Evolutionary conservation across 2,113 vertebrate species (phyloP), one percentile per base, ranked within the genome.

Genomic region (Progne subis): DNA sequence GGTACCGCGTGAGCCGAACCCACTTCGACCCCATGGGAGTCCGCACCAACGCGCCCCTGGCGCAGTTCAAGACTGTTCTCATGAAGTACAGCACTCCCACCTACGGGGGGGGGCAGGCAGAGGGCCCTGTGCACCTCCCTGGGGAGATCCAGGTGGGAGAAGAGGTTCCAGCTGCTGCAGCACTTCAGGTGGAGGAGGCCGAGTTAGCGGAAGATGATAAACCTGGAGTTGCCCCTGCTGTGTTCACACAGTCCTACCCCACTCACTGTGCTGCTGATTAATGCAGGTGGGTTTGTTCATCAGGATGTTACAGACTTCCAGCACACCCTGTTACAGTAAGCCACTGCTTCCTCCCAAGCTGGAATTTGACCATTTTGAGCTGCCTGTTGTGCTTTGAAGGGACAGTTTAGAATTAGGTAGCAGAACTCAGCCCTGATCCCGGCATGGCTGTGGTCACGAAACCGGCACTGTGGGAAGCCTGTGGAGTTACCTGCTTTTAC

Each of bases 1-100:
- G 99, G 23, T 99, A 99, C 97, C 97, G 98, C 84, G 99, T 99
- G 37, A 99, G 99, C 63, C 98, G 99, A 86, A 99, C 99, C 15
- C 99, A 99, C 97, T 99, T 99, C 18, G 99, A 99, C 91, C 99
- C 99, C 3, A 99, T 99, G 24, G 99, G 99, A 28, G 98, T 99
- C 21, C 99, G 99, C 71, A 99, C 99, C 1, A 98, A 98, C 2
- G 99, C 99, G 3, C 98, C 98, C 5, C 94, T 99, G 96, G 95
- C 92, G 3, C 99, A 99, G 90, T 99, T 99, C 65, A 99, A 99
- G 87, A 98, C 98, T 3, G 97, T 99, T 49, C 99, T 99, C 8
- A 97, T 98, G 63, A 99, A 99, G 93, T 98, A 99, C 98, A 99
- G 99, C 92, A 98, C 98, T 5, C 98, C 99, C 56, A 99, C 99